phyloP scores from a whole-genome alignment of 2,888 invertebrate species.

The Oxycera nigricornis region DNA sequence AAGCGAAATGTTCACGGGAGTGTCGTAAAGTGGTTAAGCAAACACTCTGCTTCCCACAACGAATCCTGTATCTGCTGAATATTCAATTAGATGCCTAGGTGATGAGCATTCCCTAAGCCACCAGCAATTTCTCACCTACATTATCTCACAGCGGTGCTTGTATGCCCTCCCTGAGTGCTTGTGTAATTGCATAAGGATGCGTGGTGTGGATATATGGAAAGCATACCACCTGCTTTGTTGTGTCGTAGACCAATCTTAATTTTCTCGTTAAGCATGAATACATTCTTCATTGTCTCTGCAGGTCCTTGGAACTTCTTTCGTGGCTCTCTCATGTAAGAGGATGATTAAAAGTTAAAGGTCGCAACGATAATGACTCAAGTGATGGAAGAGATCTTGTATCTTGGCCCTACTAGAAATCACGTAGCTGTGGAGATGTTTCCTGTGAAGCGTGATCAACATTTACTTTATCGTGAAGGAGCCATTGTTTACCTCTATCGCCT shows the following conservation, averaged over 20 bases:
- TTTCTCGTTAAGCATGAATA: neutral
- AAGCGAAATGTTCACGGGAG: neutral
- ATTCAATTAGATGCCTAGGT: constrained; percentile 15
- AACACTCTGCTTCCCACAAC: neutral
- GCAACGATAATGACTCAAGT: neutral
- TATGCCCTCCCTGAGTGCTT: neutral
- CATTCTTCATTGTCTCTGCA: neutral
- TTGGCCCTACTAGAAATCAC: neutral
- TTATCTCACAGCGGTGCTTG: neutral
- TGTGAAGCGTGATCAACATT: neutral
- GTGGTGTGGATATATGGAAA: neutral
- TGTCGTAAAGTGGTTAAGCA: constrained; percentile 5
- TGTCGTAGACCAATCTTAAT: neutral
- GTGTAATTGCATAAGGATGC: neutral
- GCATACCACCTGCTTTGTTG: neutral
- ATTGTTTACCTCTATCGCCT: no score
- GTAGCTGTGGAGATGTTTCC: neutral
- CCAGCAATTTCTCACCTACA: neutral
- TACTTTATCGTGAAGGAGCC: no score
- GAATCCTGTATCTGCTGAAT: neutral
- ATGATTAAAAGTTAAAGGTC: constrained; percentile 1
- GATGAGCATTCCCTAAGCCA: neutral
- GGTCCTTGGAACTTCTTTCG: neutral
- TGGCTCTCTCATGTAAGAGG: neutral
- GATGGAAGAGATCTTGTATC: neutral